These are phyloP conservation scores for Agelaius phoeniceus DNA, from an alignment of 2,113 vertebrate species.

Conservation along the genomic window DNA sequence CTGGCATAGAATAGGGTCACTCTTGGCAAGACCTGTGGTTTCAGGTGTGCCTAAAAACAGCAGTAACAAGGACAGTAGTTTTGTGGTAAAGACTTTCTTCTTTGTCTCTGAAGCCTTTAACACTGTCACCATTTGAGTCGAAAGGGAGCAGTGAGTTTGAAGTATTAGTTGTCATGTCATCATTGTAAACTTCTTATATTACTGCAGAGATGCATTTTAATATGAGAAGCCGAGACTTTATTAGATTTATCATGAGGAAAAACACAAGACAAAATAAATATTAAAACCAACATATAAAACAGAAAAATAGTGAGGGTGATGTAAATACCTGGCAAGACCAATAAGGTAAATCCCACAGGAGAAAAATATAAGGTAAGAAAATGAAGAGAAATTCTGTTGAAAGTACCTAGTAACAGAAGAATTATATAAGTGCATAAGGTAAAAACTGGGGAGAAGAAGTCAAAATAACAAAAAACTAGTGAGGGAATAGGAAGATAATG, in stretches of 20 bases:
- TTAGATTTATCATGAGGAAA: neutral
- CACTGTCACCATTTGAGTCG: neutral
- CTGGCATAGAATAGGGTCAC: neutral
- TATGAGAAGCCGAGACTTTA: neutral
- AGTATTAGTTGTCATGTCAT: neutral
- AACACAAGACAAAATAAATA: conserved; percentile 23
- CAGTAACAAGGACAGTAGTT: neutral
- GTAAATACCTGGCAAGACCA: neutral
- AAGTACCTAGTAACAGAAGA: neutral
- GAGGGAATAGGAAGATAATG: conserved; percentile 17
- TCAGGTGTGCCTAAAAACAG: neutral
- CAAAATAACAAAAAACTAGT: neutral
- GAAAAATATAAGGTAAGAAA: neutral
- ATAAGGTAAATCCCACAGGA: neutral
- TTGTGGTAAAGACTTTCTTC: neutral
- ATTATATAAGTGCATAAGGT: neutral
- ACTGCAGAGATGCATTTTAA: neutral
- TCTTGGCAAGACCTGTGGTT: neutral
- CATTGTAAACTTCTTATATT: neutral
- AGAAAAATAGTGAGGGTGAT: neutral
- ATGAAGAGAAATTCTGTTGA: neutral
- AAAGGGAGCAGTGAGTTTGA: neutral
- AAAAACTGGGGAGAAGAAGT: neutral
- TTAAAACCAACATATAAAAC: neutral
- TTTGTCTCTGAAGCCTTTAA: neutral